A percentile compares a stretch with the other conserved stretches of the same genome.
phyloP scores from a whole-genome alignment of 2,888 invertebrate species.

The Agrotis segetum region DNA sequence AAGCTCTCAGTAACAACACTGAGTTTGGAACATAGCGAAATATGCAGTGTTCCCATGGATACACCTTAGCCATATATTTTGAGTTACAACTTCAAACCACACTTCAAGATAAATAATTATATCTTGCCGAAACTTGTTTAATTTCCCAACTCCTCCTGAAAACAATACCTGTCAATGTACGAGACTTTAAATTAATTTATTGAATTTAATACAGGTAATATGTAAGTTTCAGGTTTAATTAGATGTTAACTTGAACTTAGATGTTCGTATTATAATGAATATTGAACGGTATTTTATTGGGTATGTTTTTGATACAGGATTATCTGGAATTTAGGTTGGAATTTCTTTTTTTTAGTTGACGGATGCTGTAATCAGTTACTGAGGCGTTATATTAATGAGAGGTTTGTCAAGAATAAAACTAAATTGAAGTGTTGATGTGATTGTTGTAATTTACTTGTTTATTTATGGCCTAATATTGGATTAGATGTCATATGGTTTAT shows the following conservation, averaged over 20 bases:
- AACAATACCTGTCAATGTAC: conserved; percentile 50
- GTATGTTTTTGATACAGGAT: conserved; percentile 18
- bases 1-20: background rate
- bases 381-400: background rate
- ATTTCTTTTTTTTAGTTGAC: conserved; percentile 4
- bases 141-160: conserved; percentile 42
- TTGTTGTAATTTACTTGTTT: too few relatives aligned
- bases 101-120: conserved; percentile 43
- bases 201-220: conserved; percentile 27
- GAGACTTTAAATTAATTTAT: conserved; percentile 54
- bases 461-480: too few relatives aligned
- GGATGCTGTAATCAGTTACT: conserved; percentile 10
- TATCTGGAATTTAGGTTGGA: background rate
- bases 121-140: conserved; percentile 53
- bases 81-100: conserved; percentile 18
- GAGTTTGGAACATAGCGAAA: background rate
- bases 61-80: background rate
- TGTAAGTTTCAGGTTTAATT: conserved; percentile 37
- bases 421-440: too few relatives aligned
- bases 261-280: conserved; percentile 16
- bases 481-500: too few relatives aligned
- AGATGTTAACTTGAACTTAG: conserved; percentile 11
- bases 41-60: background rate
- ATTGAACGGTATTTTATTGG: background rate
- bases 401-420: background rate